Base-by-base conservation (phyloP, 2,888 invertebrate species). In the Chymomyza amoena region DNA sequence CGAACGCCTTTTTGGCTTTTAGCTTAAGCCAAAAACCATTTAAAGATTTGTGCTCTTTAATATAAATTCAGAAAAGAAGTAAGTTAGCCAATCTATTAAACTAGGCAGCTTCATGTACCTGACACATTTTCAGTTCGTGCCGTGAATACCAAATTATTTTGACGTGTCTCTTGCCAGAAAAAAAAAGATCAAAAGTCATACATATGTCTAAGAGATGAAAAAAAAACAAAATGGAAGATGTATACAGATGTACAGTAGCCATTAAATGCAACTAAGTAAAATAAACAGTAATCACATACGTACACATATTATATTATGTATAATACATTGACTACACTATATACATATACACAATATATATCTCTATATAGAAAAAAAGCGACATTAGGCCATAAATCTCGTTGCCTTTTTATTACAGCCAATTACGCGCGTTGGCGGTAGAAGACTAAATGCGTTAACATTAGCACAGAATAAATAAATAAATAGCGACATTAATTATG, bases 341-440 rank as follows among this genome's bases (percentile, higher is more conserved):
- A 45, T 45, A n/a, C n/a, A n/a, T n/a, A n/a, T n/a, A n/a, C n/a
- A n/a, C n/a, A n/a, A n/a, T n/a, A n/a, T n/a, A n/a, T n/a, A n/a
- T n/a, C n/a, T n/a, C n/a, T n/a, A n/a, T n/a, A 45, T 15, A 45
- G 39, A 45, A 0, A 45, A 5, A 6, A 13, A 45, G 13, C 39
- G 69, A 70, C 62, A 36, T 57, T n/a, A 3, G 68, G 69, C 62
- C 72, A 80, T 80, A 80, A 80, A 80, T 80, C 78, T 73, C 71
- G 80, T 70, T 70, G 65, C 77, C 77, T 78, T 73, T 80, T 80
- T 77, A 80, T 80, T 80, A 80, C 54, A 77, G 64, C 78, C 78
- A 80, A 80, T 80, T 80, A 75, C 66, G 75, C 50, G 66, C 54
- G 39, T 45, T 66, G 68, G 45, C 10, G 63, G 63, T 51, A 57